phyloP scores from a whole-genome alignment of 2,888 invertebrate species.

The Diaprepes abbreviatus region DNA sequence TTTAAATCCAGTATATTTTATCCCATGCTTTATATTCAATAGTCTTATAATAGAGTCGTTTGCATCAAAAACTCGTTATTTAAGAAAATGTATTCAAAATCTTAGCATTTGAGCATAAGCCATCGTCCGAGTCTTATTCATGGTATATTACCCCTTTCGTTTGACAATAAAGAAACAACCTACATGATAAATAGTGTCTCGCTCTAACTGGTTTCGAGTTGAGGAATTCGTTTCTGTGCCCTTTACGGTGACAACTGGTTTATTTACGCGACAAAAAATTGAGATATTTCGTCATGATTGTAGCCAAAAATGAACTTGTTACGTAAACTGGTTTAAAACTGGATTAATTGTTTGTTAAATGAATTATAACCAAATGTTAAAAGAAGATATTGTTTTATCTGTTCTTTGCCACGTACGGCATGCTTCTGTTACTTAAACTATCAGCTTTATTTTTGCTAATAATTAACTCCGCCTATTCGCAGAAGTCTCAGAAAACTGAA shows the following conservation, averaged over 20 bases:
- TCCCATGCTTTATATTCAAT: conserved; percentile 39
- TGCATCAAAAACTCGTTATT: conserved; percentile 45
- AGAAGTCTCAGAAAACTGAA: no score
- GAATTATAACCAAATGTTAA: no score
- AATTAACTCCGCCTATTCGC: no score
- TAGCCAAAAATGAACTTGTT: conserved; percentile 4
- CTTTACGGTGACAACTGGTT: conserved; percentile 56
- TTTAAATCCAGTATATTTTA: conserved; percentile 25
- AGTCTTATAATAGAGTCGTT: conserved; percentile 46
- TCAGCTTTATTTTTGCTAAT: no score
- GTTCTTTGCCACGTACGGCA: no score
- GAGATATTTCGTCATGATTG: conserved; percentile 1
- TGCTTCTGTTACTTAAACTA: no score
- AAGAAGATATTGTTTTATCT: no score
- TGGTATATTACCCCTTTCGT: conserved; percentile 38
- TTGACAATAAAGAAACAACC: conserved; percentile 41
- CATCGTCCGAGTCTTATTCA: conserved; percentile 50
- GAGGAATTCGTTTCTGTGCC: conserved; percentile 46
- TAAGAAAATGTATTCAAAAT: conserved; percentile 45
- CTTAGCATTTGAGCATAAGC: conserved; percentile 44
- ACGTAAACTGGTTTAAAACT: conserved; percentile 10
- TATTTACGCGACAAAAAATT: conserved; percentile 48
- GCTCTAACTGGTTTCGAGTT: conserved; percentile 39
- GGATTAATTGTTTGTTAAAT: conserved; percentile 10
- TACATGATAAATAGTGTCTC: conserved; percentile 26